Conservation (phyloP, 2,113 vertebrate genomes). For the Pterocles burchelli region DNA sequence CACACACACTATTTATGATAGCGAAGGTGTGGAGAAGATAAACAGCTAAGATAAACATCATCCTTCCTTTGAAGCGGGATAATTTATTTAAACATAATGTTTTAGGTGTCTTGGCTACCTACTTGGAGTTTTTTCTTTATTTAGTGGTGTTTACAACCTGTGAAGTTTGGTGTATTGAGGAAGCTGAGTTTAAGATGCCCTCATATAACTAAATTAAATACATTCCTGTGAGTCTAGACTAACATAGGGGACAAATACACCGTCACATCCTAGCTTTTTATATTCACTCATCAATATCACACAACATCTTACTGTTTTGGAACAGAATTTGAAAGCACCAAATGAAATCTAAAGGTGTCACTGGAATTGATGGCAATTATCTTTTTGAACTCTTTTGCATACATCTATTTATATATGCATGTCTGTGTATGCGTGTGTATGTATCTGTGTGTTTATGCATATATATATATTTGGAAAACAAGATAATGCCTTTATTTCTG, state of each 20-base stretch:
- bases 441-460: background rate
- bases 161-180: background rate
- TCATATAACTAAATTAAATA: background rate
- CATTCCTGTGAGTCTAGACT: background rate
- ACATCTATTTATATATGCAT: accelerated
- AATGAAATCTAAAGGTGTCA: background rate
- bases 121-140: background rate
- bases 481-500: background rate
- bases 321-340: background rate
- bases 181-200: background rate
- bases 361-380: background rate
- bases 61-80: background rate
- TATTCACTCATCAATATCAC: background rate
- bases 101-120: background rate
- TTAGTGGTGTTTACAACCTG: background rate
- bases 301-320: background rate
- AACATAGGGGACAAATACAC: background rate
- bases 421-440: background rate
- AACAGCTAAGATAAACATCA: background rate
- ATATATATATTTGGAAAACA: background rate
- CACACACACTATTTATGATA: accelerated
- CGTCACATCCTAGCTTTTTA: background rate
- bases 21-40: background rate
- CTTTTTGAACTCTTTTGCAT: background rate
- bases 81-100: background rate